Evolutionary conservation across 2,113 vertebrate genomes (phyloP), one percentile per base, ranked within the genome.

Genomic region (Amphilophus citrinellus): DNA sequence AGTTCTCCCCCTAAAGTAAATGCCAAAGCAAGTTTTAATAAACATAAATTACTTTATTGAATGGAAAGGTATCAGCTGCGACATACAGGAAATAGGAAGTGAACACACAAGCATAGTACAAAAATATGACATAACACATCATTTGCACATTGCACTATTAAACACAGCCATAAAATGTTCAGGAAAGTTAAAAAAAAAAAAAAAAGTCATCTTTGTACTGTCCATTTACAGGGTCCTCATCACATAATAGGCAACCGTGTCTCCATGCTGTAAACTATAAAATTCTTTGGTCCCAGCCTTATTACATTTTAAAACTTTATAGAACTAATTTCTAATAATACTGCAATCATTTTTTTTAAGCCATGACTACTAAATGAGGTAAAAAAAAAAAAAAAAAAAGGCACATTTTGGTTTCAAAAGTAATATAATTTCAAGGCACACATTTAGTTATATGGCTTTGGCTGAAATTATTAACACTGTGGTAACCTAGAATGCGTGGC

Each of bases 21-120:
- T 7, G 22, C 80, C 13, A 58, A 65, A 60, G 61, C 7, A 39
- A 17, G 18, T 92, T 91, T 94, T 93, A 94, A 94, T 94, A 95
- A 95, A 96, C 94, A 95, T 96, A 96, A 96, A 96, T 96, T 94
- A 96, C 94, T 96, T 96, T 96, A 96, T 96, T 96, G 93, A 89
- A 94, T 94, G 93, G 59, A 94, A 94, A 92, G 82, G 59, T 80
- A 84, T 88, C 84, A 81, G 81, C 90, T 91, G 92, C 44, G 75
- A 88, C 91, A 90, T 90, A 94, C 68, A 95, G 84, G 87, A 90
- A 91, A 90, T 78, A 76, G 24, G 68, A 89, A 91, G 91, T 91
- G 89, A 91, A 93, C 93, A 95, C 89, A 92, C 90, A 94, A 91
- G 91, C 84, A 84, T 77, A 76, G 84, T 93, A 94, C 66, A 93